Evolutionary conservation across 1,140 invertebrate genomes (phyloP).

Genomic region (Zaprionus kolodkinae): DNA sequence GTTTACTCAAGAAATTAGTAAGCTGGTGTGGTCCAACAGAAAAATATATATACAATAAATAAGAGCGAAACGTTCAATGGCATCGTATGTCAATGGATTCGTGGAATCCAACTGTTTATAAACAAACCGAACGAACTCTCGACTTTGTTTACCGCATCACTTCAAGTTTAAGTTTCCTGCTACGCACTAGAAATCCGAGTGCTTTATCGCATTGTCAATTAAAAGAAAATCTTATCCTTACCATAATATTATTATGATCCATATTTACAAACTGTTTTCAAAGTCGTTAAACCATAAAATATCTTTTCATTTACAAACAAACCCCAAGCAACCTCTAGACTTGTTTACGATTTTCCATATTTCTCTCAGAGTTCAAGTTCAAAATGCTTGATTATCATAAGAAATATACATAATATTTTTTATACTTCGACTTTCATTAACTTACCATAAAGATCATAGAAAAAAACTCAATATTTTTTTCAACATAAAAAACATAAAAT

Average conservation of each 20-base stretch:
- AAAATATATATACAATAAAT: constrained; percentile 44
- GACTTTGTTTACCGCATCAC: constrained; percentile 13
- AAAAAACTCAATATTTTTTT: neutral
- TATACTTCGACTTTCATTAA: no score
- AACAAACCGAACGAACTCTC: constrained; percentile 20
- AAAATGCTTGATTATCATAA: neutral
- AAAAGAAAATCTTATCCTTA: neutral
- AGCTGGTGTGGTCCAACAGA: constrained; percentile 27
- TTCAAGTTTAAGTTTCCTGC: constrained; percentile 1
- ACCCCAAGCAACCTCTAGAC: constrained; percentile 9
- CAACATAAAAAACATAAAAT: neutral
- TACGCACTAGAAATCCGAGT: neutral
- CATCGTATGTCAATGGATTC: constrained; percentile 30
- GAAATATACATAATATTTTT: neutral
- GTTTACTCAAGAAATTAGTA: constrained; percentile 70
- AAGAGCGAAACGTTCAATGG: constrained; percentile 30
- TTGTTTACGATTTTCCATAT: constrained; percentile 8
- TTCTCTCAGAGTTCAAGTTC: neutral
- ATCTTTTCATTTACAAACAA: constrained; percentile 30
- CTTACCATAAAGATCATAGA: neutral
- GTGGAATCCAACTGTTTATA: constrained; percentile 40
- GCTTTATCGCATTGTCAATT: neutral
- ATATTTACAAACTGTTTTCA: neutral
- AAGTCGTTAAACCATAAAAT: neutral
- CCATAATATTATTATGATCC: neutral